Evolutionary conservation across 2,113 vertebrate genomes (phyloP).

Genomic region (Leucopsar rothschildi): DNA sequence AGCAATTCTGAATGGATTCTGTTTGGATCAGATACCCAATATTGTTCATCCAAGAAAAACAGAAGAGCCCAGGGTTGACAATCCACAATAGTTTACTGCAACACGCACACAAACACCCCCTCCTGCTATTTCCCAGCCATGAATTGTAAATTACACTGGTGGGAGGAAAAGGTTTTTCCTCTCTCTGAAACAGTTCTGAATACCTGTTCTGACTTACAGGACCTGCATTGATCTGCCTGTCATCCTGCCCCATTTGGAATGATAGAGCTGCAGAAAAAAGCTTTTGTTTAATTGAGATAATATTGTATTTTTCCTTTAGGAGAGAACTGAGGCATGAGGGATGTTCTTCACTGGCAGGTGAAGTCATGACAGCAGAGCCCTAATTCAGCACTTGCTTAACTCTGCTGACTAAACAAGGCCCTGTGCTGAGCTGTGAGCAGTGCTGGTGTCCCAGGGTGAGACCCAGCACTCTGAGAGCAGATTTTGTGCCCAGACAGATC

Average conservation of each 20-base stretch:
- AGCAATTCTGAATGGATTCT: not conserved
- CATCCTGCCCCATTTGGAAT: not conserved
- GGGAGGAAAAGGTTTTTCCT: not conserved
- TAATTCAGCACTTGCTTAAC: not conserved
- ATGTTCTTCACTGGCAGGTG: not conserved
- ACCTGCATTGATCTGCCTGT: not conserved
- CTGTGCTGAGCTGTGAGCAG: not conserved
- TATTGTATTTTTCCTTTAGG: not conserved
- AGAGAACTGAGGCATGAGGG: not conserved
- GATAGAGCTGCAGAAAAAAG: not conserved
- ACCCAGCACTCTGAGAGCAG: not conserved
- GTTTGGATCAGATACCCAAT: not conserved
- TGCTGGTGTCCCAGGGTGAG: not conserved
- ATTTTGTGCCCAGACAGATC: not conserved
- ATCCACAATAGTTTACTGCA: not conserved
- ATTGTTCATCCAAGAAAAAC: not conserved
- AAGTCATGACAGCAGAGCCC: not conserved
- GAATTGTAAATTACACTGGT: not conserved
- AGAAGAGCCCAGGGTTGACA: not conserved
- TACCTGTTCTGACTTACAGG: not conserved
- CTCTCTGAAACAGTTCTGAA: not conserved
- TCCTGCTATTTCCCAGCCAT: not conserved
- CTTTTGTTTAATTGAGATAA: constrained; percentile 44
- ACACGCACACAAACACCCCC: not conserved
- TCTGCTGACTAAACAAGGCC: not conserved